Conservation (phyloP, 2,888 invertebrate species). For the Steinernema carpocapsae region DNA sequence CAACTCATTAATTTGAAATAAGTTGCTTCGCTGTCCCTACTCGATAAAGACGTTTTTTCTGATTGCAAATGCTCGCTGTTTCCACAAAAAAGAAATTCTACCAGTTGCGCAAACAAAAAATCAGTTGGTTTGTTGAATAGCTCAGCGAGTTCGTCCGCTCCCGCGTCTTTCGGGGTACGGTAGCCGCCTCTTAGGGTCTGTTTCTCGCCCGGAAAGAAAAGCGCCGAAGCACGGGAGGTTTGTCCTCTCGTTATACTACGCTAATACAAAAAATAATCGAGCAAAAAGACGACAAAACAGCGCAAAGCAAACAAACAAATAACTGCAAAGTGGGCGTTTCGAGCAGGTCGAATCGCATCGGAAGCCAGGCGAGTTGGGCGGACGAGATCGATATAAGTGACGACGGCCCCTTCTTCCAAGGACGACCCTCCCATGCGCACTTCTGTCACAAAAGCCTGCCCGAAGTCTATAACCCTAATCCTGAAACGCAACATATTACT, state of each 20-base stretch:
- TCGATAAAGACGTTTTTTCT: neutral
- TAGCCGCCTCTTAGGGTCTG: no score
- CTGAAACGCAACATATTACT: conserved; percentile 14
- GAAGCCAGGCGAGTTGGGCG: conserved; percentile 35
- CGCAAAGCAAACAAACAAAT: conserved; percentile 35
- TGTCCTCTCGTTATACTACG: no score
- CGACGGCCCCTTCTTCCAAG: conserved; percentile 34
- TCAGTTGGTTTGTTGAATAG: no score
- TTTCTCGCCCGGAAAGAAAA: no score
- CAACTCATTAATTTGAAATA: neutral
- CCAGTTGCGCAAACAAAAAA: conserved; percentile 1
- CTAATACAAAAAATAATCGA: neutral
- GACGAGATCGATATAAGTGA: conserved; percentile 33
- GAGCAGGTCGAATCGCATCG: conserved; percentile 33
- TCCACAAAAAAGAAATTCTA: conserved; percentile 1
- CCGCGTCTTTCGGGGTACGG: no score
- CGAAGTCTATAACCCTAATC: conserved; percentile 5
- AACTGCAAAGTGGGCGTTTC: conserved; percentile 35
- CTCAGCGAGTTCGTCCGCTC: no score
- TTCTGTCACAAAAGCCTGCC: conserved; percentile 9
- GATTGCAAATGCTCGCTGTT: neutral
- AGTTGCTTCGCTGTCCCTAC: neutral
- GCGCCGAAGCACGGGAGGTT: no score
- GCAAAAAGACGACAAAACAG: neutral
- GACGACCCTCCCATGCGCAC: conserved; percentile 32